These are phyloP conservation scores for Corythaeola cristata DNA, from an alignment of 2,113 vertebrate genomes.

Conservation along the genomic window DNA sequence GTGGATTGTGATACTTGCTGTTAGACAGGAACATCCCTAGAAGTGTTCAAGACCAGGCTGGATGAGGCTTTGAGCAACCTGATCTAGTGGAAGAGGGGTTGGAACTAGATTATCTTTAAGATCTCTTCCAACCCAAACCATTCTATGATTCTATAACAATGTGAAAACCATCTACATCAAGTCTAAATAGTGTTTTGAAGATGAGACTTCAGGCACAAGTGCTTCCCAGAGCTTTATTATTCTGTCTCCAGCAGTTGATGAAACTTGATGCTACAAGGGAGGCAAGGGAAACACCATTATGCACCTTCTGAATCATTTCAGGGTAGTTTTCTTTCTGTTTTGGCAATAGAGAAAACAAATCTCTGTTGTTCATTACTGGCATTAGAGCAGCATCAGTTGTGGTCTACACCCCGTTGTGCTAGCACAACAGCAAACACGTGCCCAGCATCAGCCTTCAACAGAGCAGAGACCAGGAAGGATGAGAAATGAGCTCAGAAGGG, in stretches of 20 bases:
- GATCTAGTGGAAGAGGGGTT: too few species aligned
- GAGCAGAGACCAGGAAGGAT: background rate
- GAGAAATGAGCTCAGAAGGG: background rate
- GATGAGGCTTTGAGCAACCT: too few species aligned
- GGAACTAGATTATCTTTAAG: too few species aligned
- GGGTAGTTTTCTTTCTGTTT: background rate
- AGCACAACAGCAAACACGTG: fast-evolving
- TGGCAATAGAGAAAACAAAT: background rate
- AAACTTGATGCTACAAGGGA: background rate
- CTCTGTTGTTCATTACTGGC: background rate
- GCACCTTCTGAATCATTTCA: background rate
- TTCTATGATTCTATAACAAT: background rate
- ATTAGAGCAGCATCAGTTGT: background rate
- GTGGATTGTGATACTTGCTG: background rate
- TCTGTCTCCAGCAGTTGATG: background rate
- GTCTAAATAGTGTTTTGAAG: background rate
- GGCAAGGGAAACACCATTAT: background rate
- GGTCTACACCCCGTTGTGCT: fast-evolving
- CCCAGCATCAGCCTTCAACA: background rate
- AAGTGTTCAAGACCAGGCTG: too few species aligned
- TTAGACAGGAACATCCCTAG: background rate
- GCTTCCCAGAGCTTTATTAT: background rate
- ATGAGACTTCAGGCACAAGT: background rate
- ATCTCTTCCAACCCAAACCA: too few species aligned
- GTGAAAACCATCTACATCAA: background rate